Evolutionary conservation across 2,888 invertebrate species (phyloP), one percentile per base, ranked within the genome.

Genomic region (Drosophila demipolita): DNA sequence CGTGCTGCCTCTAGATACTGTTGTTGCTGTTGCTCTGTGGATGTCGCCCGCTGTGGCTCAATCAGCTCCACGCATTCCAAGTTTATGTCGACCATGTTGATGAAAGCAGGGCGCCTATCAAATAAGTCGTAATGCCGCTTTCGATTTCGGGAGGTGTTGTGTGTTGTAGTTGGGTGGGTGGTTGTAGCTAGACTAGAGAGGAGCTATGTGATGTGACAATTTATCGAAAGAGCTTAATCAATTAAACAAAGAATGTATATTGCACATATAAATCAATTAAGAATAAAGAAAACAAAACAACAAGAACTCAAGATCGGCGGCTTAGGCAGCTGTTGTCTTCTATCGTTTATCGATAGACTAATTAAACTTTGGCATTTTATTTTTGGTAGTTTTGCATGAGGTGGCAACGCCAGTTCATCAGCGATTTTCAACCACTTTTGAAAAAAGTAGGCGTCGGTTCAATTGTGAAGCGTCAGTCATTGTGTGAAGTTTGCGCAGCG

Each of bases 1-100:
- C 92, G 91, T n/a, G 91, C 90, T 11, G 92, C 92, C 58, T 92
- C 91, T 15, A 92, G 75, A 77, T 93, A 93, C 7, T 91, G 70
- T 59, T 83, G 77, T 45, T 80, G 70, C 45, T 87, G 79, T 49
- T 83, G 64, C 20, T 69, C 69, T 8, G 76, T 69, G 17, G 73
- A 54, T 6, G 69, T 45, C 7, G 65, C 32, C 11, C 67, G 54
- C 49, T 73, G 72, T 12, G 89, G 89, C 71, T 90, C 89, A 57
- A 90, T 90, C 49, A 84, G 71, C 53, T 76, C 73, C 23, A 90
- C 80, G 63, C 85, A 90, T 42, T 90, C 80, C 32, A 90, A 65
- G 49, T 89, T 88, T 26, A 89, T 77, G 53, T 90, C 86, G 45
- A 87, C 86, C 89, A 90, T 90, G 23, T 68, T 75, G 55, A 70